Base-by-base conservation (phyloP, 1,140 invertebrate species). In the Neodiprion fabricii region DNA sequence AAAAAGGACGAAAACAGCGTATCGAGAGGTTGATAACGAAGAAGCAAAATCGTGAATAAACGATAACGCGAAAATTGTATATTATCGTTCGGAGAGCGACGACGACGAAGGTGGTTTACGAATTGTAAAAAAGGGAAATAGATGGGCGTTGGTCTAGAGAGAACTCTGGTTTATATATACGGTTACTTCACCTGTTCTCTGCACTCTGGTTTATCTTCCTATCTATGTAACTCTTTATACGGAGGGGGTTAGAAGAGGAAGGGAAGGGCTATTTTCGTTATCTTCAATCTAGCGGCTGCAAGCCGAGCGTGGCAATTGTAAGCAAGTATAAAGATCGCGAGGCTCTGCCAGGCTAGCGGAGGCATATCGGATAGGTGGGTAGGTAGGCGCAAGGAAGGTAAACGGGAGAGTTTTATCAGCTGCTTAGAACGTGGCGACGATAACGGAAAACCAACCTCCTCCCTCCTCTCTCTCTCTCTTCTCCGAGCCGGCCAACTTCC, bases 141-240 rank as follows among this genome's bases (percentile, higher is more conserved):
- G 17, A 53, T 80, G 84, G 84, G 85, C 84, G 84, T 86, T 86
- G 84, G 85, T 86, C 80, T 81, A 77, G 72, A 74, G 79, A 74
- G 79, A 78, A 84, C 75, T 83, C 17, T 21, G 17, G 17, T 21
- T 21, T 21, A 21, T 21, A 21, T 21, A 21, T 21, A 21, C 17
- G 17, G 17, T 21, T 21, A n/a, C n/a, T 85, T 86, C 81, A 84
- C 84, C 84, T 86, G 85, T 85, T 85, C 82, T 77, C 79, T 84
- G 80, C 82, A 81, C 82, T 79, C 78, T 81, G 76, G 76, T 86
- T 88, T 87, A 87, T 87, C 85, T 81, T 80, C 70, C 72, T 85
- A 86, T 86, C 85, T 85, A 85, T 84, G 81, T 78, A 80, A 85
- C 81, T 86, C 83, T 87, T 86, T 85, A 82, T 83, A 84, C 81